Conservation (phyloP, 2,888 invertebrate genomes). For the Tetragonula carbonaria region DNA sequence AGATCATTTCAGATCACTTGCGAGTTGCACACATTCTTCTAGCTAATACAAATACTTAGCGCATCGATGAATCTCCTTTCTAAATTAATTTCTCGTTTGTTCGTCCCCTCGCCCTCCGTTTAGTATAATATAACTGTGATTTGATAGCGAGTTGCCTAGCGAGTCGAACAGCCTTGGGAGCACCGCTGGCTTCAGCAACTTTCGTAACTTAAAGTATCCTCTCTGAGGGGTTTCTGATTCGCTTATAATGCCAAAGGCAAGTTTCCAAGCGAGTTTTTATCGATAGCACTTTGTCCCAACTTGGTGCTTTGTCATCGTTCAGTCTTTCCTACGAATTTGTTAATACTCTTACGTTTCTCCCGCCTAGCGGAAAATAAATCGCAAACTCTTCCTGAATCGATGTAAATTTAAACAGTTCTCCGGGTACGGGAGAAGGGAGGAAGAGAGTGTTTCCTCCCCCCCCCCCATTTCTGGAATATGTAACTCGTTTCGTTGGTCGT, state of each 20-base stretch:
- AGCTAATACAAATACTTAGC: no score
- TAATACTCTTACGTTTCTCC: conserved; percentile 18
- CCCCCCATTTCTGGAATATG: not conserved
- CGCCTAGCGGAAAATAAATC: conserved; percentile 24
- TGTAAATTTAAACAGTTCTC: conserved; percentile 36
- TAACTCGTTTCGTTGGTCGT: not conserved
- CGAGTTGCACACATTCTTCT: no score
- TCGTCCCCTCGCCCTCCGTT: not conserved
- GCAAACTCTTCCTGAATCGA: conserved; percentile 17
- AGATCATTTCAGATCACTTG: no score
- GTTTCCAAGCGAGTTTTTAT: conserved; percentile 50
- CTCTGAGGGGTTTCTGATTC: conserved; percentile 23
- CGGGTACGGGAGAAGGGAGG: not conserved
- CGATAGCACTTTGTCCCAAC: conserved; percentile 46
- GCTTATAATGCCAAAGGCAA: conserved; percentile 50
- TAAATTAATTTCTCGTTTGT: not conserved
- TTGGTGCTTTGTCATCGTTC: conserved; percentile 48
- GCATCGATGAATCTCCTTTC: not conserved
- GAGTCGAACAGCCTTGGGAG: no score
- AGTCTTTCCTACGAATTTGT: conserved; percentile 36
- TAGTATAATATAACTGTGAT: not conserved
- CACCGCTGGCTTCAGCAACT: conserved; percentile 12
- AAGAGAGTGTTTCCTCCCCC: not conserved
- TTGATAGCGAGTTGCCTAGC: not conserved
- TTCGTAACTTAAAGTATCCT: conserved; percentile 33